Base-by-base conservation (phyloP, 1,140 invertebrate genomes). In the Brachystomella parvula region DNA sequence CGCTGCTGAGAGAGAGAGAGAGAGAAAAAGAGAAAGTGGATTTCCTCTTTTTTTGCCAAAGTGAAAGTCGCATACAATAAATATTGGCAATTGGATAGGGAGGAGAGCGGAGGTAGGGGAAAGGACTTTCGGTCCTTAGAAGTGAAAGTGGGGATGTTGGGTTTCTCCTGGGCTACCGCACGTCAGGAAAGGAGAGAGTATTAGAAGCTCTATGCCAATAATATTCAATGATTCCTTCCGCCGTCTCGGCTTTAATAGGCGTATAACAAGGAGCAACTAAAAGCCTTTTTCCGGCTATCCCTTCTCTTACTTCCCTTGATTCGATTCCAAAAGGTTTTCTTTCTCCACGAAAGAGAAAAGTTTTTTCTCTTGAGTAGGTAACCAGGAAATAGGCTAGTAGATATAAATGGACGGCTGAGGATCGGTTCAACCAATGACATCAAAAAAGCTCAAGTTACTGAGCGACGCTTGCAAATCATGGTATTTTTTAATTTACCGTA, bases 151-250 rank as follows among this genome's bases (percentile, higher is more conserved):
- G 49, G 3, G 49, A 53, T n/a, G n/a, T n/a, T n/a, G 24, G 24
- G 49, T 24, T 53, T 6, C 24, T 26, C 49, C 49, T 9, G 12
- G 49, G 39, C n/a, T 44, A n/a, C 39, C 39, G 9, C 9, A 53
- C 12, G 49, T 24, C n/a, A n/a, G n/a, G 49, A 53, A 53, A 53
- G 49, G 35, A 39, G 19, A 39, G 35, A 6, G 35, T 39, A 39
- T 39, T 39, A 39, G 35, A 19, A 39, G 35, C 19, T 53, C 49
- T 24, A 53, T 53, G 49, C 49, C 49, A 53, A 53, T 53, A 53
- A 53, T 53, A 53, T 53, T 53, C 49, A 53, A 53, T 53, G 49
- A 53, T 53, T 53, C 24, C 49, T 53, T 53, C 49, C 49, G 49
- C 49, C 49, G 24, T 17, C 49, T 53, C 24, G 49, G 49, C 49